These are phyloP conservation scores for Daboia siamensis DNA, from an alignment of 2,113 vertebrate genomes.

Conservation along the genomic window DNA sequence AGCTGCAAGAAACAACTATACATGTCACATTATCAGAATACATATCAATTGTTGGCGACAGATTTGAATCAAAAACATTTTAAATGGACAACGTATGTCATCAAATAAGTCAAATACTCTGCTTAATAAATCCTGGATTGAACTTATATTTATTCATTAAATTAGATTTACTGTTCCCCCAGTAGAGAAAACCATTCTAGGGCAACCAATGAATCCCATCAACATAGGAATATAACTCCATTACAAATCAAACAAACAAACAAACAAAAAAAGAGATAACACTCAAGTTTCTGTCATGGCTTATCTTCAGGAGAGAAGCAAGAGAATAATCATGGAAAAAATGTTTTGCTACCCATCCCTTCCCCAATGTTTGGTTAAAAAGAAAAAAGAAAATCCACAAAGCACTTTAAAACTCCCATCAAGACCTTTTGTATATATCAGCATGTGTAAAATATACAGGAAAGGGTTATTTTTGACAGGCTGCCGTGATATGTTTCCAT, in stretches of 20 bases:
- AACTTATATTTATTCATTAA: constrained; percentile 13
- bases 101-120: not conserved
- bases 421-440: not conserved
- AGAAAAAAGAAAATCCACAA: not conserved
- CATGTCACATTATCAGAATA: constrained; percentile 8
- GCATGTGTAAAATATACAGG: not conserved
- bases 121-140: constrained; percentile 20
- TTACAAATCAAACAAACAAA: not conserved
- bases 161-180: not conserved
- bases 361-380: not conserved
- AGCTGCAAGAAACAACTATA: not conserved
- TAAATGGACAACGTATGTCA: not conserved
- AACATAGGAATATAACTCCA: constrained; percentile 17
- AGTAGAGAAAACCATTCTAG: constrained; percentile 7
- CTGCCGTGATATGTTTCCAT: not conserved
- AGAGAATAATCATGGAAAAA: not conserved
- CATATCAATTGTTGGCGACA: not conserved
- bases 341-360: not conserved
- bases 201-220: constrained; percentile 30
- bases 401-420: not conserved
- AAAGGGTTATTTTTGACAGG: constrained; percentile 21
- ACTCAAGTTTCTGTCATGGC: not conserved
- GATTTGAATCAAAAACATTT: not conserved
- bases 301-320: constrained; percentile 38
- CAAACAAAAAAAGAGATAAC: not conserved